A percentile compares a stretch with the other conserved stretches of the same genome.
Evolutionary conservation across 2,797 vertebrate species (phyloP).

Genomic region (Garrulus glandarius): DNA sequence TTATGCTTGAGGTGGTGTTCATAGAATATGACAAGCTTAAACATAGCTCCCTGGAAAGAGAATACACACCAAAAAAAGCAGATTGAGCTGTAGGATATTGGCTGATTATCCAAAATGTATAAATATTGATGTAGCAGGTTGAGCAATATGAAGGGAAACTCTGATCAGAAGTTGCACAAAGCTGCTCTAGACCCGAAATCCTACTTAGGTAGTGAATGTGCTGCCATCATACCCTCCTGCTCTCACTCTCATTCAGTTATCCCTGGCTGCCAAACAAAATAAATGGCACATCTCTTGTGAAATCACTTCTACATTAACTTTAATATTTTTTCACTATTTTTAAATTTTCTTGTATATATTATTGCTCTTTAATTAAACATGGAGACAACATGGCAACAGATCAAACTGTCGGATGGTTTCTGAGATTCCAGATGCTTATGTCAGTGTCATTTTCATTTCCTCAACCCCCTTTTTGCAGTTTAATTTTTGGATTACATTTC

Average conservation of each 20-base stretch:
- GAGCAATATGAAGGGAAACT: background rate
- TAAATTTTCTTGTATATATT: background rate
- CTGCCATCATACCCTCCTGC: background rate
- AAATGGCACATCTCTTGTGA: background rate
- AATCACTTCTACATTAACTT: constrained; percentile 3
- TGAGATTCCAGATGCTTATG: background rate
- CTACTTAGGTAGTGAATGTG: background rate
- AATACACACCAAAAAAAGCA: background rate
- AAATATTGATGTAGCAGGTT: background rate
- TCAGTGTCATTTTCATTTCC: background rate
- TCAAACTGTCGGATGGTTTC: background rate
- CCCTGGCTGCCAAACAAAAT: constrained; percentile 1
- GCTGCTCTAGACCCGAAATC: background rate
- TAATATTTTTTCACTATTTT: background rate
- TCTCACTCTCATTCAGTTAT: background rate
- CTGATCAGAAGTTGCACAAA: constrained; percentile 14
- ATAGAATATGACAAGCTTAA: constrained; percentile 18
- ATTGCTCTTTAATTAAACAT: background rate
- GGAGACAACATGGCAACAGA: background rate
- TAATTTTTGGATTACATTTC: background rate
- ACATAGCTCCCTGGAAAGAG: background rate
- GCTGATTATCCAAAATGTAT: background rate
- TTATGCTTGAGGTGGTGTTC: background rate
- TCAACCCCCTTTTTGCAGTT: background rate
- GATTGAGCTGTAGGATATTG: background rate